Evolutionary conservation across 23 tunicate genomes (phyloP), one percentile per base, ranked within the genome.

Genomic region (Trididemnum clinides): DNA sequence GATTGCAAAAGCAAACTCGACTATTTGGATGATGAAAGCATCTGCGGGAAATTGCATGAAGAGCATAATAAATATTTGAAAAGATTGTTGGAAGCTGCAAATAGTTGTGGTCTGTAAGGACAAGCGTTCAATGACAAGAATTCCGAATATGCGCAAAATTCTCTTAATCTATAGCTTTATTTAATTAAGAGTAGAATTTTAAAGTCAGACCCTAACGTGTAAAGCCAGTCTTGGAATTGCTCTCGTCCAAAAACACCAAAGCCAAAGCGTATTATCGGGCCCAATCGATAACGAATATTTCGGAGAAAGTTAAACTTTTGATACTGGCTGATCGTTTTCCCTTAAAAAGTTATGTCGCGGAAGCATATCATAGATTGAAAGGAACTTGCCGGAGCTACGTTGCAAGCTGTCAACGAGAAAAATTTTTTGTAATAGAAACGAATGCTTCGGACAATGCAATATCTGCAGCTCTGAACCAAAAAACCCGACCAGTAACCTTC

Each of bases 371-470:
- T n/a, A n/a, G n/a, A n/a, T n/a, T 5, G n/a, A n/a, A n/a, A n/a
- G n/a, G n/a, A n/a, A n/a, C n/a, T n/a, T n/a, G n/a, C n/a, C n/a
- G n/a, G n/a, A n/a, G n/a, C n/a, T n/a, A n/a, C n/a, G n/a, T n/a
- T n/a, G n/a, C n/a, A n/a, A n/a, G n/a, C n/a, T n/a, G n/a, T n/a
- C n/a, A n/a, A n/a, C n/a, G n/a, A n/a, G n/a, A n/a, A n/a, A n/a
- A 25, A 25, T 76, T 76, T 33, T 79, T 79, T 39, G 34, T 58
- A 18, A 39, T 58, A 20, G 84, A 79, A 28, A 51, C 70, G 15
- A 76, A 79, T 79, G 84, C 84, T 5, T 79, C 84, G 19, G 71
- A 54, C 25, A 51, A 18, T 19, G 86, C 86, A 2, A 82, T 64
- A 23, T 54, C 81, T n/a, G 86, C 86, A 2, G 2, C 77, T 31